Evolutionary conservation across 2,888 invertebrate species (phyloP), one percentile per base, ranked within the genome.

Genomic region (Drosophila mayaguana): DNA sequence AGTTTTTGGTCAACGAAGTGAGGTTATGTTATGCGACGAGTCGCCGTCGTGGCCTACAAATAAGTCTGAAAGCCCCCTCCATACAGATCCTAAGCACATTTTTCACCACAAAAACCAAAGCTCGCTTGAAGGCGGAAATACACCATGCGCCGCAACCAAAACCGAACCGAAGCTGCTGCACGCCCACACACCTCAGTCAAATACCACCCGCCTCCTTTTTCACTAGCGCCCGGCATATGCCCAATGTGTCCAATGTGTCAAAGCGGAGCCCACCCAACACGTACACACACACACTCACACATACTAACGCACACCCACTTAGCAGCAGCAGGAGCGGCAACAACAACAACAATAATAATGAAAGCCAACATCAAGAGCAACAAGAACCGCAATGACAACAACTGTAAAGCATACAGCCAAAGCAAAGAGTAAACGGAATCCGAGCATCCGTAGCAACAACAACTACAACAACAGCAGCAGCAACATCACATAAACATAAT

Each of bases 371-470:
- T 78, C 73, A 88, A 83, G 66, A 87, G 84, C 81, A 86, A 78
- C 77, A 90, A 83, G 72, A 91, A 81, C 80, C 78, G 72, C 88
- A 89, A 75, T 76, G 87, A 87, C 89, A 88, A 82, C 87, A 88
- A 88, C 81, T 81, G 78, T 77, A 82, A 80, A 81, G 78, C 77
- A 78, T 63, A 83, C 81, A 78, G 57, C 64, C 69, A 78, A 75
- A 78, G 70, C 70, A 78, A 68, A 74, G 82, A 82, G 85, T 82
- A 79, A 81, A 75, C 84, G 84, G 84, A 81, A 73, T 83, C 69
- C 81, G 65, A 79, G 80, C 77, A 87, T 83, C 80, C 81, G 83
- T 67, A 75, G 66, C 72, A 75, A 63, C 78, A 63, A 67, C 60
- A 81, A 69, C 72, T 80, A 69, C 72, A 81, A 65, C 63, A 81